phyloP scores from a whole-genome alignment of 2,888 invertebrate genomes.

The Drosophila pegasa region DNA sequence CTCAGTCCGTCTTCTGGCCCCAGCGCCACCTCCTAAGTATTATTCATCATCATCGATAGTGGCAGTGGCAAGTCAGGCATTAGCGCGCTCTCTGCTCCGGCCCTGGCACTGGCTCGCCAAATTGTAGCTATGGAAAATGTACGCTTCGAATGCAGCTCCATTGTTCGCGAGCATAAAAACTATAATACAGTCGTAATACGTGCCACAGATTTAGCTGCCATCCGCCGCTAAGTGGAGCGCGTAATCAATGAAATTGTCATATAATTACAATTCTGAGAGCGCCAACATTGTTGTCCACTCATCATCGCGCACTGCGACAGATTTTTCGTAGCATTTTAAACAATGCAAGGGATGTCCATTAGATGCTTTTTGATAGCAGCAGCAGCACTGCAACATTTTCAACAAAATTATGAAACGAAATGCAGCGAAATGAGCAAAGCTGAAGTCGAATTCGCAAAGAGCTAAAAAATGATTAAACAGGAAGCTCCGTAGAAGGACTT shows the following conservation, averaged over 20 bases:
- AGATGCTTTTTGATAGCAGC: constrained; percentile 19
- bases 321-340: constrained; percentile 13
- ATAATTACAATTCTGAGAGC: constrained; percentile 58
- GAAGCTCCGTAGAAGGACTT: neutral
- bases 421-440: too few relatives aligned
- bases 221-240: constrained; percentile 47
- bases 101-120: constrained; percentile 7
- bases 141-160: constrained; percentile 61
- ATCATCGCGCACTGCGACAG: constrained; percentile 10
- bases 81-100: constrained; percentile 34
- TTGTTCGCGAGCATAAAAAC: constrained; percentile 61
- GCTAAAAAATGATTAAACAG: neutral
- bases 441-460: neutral
- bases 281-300: constrained; percentile 39
- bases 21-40: constrained; percentile 36
- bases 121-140: constrained; percentile 57
- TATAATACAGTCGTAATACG: constrained; percentile 65
- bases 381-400: neutral
- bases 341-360: constrained; percentile 37
- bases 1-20: constrained; percentile 29
- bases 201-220: constrained; percentile 63
- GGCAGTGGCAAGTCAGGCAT: constrained; percentile 51
- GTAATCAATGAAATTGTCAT: constrained; percentile 71
- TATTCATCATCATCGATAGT: constrained; percentile 67
- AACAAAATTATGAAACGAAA: neutral